A percentile compares a stretch with the other conserved stretches of the same genome.
phyloP scores from a whole-genome alignment of 2,888 invertebrate genomes.

The Trachelus iudaicus region DNA sequence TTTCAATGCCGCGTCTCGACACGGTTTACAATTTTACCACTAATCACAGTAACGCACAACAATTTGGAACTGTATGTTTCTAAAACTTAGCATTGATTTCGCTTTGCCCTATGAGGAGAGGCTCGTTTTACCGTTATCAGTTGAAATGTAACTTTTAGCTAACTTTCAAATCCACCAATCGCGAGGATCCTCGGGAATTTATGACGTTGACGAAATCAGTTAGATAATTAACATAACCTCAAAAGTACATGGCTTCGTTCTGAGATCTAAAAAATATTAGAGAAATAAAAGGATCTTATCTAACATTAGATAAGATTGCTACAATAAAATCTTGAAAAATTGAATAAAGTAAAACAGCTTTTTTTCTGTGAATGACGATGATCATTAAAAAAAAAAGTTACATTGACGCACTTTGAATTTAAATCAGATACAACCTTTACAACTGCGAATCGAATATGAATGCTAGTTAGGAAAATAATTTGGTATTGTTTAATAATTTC shows the following conservation, averaged over 20 bases:
- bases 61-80: neutral
- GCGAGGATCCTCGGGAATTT: neutral
- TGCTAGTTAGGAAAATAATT: neutral
- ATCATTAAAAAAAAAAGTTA: no score
- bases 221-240: neutral
- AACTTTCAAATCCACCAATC: neutral
- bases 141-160: neutral
- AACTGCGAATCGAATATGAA: no score
- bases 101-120: neutral
- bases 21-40: neutral
- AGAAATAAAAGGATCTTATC: neutral
- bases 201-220: neutral
- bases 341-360: no score
- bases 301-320: neutral
- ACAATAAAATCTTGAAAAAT: neutral
- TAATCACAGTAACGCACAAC: neutral
- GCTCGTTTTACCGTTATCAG: neutral
- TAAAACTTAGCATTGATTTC: neutral
- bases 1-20: neutral
- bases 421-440: no score
- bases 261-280: neutral
- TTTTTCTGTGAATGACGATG: no score
- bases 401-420: no score
- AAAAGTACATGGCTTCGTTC: neutral
- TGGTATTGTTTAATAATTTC: neutral